These are phyloP conservation scores for Andricus curvator DNA, from an alignment of 2,888 invertebrate genomes.

Conservation along the genomic window DNA sequence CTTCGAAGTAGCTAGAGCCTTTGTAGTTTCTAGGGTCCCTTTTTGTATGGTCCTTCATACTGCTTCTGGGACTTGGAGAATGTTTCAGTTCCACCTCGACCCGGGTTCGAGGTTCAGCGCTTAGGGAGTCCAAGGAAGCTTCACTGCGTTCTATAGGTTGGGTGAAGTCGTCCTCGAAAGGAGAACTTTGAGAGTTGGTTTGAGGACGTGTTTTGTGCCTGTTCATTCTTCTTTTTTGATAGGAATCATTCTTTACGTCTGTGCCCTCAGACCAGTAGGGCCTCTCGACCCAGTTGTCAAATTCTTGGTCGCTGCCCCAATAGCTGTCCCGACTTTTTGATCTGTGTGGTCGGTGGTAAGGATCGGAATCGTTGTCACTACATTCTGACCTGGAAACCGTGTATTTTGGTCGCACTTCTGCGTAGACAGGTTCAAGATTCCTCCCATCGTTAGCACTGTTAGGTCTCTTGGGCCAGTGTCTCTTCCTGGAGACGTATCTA, in stretches of 20 bases:
- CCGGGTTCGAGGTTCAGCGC: constrained; percentile 65
- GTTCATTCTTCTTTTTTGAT: constrained; percentile 73
- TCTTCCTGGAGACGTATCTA: constrained; percentile 70
- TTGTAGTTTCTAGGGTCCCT: constrained; percentile 63
- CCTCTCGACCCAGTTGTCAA: constrained; percentile 73
- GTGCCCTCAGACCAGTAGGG: constrained; percentile 75
- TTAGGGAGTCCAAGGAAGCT: constrained; percentile 62
- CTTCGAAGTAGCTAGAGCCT: constrained; percentile 78
- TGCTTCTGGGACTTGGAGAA: constrained; percentile 63
- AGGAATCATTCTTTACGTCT: constrained; percentile 70
- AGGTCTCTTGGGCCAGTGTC: constrained; percentile 75
- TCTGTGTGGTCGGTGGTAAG: constrained; percentile 72
- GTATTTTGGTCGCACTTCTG: constrained; percentile 70
- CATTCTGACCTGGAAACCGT: constrained; percentile 75
- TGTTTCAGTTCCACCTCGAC: constrained; percentile 61
- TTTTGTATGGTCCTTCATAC: constrained; percentile 62
- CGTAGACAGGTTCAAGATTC: constrained; percentile 69
- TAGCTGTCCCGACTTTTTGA: constrained; percentile 75
- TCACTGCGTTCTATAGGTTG: constrained; percentile 77
- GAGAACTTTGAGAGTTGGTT: constrained; percentile 78
- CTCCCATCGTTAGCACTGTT: constrained; percentile 76
- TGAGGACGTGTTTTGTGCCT: constrained; percentile 69
- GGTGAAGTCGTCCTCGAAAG: constrained; percentile 83
- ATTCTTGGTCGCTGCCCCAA: constrained; percentile 76
- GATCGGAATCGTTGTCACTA: constrained; percentile 75